Evolutionary conservation across 2,888 invertebrate genomes (phyloP).

Genomic region (Agrotis segetum): DNA sequence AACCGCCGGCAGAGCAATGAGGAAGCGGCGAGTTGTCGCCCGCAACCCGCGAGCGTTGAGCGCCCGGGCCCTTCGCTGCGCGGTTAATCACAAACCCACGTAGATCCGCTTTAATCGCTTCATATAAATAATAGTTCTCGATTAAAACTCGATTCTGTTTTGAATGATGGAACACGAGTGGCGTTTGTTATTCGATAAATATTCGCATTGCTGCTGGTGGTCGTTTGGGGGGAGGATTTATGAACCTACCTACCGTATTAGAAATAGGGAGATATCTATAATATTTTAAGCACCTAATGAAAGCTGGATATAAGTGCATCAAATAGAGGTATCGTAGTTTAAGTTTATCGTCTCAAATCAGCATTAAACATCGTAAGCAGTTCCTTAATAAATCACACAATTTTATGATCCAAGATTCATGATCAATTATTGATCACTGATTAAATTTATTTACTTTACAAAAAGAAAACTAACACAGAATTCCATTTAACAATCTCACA

Average conservation of each 20-base stretch:
- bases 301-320: not conserved
- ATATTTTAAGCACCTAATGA: not conserved
- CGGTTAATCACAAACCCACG: constrained; percentile 74
- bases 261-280: not conserved
- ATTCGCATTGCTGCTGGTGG: constrained; percentile 48
- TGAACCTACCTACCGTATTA: not conserved
- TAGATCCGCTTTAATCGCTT: constrained; percentile 74
- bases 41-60: constrained; percentile 72
- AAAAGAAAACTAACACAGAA: constrained; percentile 24
- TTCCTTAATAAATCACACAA: not conserved
- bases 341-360: not conserved
- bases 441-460: constrained; percentile 24
- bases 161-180: constrained; percentile 66
- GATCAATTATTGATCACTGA: not conserved
- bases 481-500: constrained; percentile 26
- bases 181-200: constrained; percentile 50
- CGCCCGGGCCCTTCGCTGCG: constrained; percentile 61
- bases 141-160: constrained; percentile 70
- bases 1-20: constrained; percentile 80
- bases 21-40: constrained; percentile 83
- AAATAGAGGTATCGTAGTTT: not conserved
- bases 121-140: constrained; percentile 73
- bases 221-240: constrained; percentile 32
- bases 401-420: constrained; percentile 1
- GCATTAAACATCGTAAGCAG: constrained; percentile 7